phyloP scores from a whole-genome alignment of 2,797 vertebrate genomes.

The Sebastes glaucus region DNA sequence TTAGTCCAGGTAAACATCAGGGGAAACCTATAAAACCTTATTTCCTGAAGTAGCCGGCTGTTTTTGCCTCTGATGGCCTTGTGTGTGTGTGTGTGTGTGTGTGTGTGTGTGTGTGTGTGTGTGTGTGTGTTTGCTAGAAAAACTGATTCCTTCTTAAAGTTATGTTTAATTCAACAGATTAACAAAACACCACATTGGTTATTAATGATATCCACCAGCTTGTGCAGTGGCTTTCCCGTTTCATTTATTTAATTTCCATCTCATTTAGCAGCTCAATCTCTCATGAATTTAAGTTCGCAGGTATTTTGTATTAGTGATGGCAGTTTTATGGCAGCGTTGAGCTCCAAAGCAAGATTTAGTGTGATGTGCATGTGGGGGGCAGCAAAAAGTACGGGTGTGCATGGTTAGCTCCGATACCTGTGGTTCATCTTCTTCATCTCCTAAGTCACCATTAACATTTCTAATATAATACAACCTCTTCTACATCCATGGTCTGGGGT shows the following conservation, averaged over 20 bases:
- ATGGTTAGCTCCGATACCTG: too few relatives aligned
- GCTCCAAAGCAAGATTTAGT: not conserved
- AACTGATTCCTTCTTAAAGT: not conserved
- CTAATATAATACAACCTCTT: too few relatives aligned
- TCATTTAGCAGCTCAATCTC: not conserved
- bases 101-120: too few relatives aligned
- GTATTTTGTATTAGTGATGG: not conserved
- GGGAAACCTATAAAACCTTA: not conserved
- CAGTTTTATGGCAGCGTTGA: not conserved
- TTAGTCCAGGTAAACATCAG: constrained; percentile 7
- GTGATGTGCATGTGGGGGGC: not conserved
- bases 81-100: too few relatives aligned
- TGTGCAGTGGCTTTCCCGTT: not conserved
- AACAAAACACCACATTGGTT: not conserved
- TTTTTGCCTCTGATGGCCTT: not conserved
- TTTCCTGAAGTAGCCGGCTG: not conserved
- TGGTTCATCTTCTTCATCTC: not conserved
- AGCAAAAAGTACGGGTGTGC: not conserved
- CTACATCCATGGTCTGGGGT: too few relatives aligned
- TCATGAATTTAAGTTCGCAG: not conserved
- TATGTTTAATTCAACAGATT: not conserved
- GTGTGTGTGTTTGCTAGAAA: not conserved
- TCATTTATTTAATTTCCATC: not conserved
- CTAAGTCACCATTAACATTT: not conserved
- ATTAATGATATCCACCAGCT: not conserved